These are phyloP conservation scores for Lutra lutra DNA, from an alignment of 2,797 vertebrate species.

Conservation along the genomic window DNA sequence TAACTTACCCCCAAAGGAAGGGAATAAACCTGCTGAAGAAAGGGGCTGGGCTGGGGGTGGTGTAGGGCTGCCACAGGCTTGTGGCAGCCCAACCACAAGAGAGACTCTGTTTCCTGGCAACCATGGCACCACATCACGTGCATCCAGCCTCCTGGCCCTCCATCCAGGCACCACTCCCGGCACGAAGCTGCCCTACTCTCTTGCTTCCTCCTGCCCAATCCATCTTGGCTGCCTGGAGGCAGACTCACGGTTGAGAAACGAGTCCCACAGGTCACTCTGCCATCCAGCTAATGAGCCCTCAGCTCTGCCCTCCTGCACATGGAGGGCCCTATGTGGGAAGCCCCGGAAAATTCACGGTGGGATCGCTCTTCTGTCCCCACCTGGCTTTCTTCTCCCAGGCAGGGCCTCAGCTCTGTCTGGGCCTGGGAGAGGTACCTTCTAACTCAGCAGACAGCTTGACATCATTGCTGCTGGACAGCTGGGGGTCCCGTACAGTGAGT, in stretches of 20 bases:
- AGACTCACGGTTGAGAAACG: rapidly evolving
- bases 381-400: background rate
- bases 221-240: background rate
- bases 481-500: rapidly evolving
- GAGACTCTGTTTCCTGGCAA: background rate
- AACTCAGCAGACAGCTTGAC: background rate
- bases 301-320: background rate
- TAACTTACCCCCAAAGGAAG: rapidly evolving
- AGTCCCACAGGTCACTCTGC: background rate
- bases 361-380: background rate
- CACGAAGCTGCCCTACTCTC: background rate
- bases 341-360: too few relatives aligned
- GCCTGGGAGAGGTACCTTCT: background rate
- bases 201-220: background rate
- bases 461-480: too few relatives aligned
- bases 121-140: rapidly evolving
- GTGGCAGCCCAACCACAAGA: too few relatives aligned
- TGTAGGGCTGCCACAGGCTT: too few relatives aligned
- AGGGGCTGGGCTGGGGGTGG: too few relatives aligned
- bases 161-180: background rate
- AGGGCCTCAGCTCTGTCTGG: background rate
- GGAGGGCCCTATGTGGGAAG: rapidly evolving
- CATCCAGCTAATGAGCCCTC: rapidly evolving
- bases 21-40: background rate
- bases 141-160: background rate